Percentiles rank a stretch among this genome's conserved stretches.
phyloP scores from a whole-genome alignment of 1,140 invertebrate genomes.

The Asbolus verrucosus region DNA sequence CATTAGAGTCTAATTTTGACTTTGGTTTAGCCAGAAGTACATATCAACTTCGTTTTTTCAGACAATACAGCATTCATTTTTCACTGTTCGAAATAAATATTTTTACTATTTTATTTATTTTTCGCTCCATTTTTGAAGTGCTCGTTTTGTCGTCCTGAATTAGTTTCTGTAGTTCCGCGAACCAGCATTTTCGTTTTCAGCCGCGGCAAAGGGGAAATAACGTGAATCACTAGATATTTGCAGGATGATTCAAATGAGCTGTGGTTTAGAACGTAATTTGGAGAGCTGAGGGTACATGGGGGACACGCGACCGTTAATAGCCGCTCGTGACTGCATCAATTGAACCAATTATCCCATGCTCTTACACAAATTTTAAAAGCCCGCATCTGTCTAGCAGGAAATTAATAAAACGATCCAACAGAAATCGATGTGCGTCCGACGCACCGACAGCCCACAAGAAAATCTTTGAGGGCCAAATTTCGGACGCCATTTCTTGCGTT shows the following conservation, averaged over 20 bases:
- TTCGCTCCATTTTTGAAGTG: no score
- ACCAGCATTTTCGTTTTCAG: no score
- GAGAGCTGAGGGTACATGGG: constrained; percentile 27
- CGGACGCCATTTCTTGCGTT: no score
- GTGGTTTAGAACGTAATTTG: neutral
- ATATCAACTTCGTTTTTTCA: no score
- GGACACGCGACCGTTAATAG: constrained; percentile 31
- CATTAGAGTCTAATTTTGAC: no score
- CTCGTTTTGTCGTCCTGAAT: no score
- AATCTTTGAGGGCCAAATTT: constrained; percentile 17
- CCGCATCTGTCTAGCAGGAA: constrained; percentile 34
- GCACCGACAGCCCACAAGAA: no score
- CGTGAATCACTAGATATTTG: constrained; percentile 34
- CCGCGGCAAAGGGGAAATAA: neutral
- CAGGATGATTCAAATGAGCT: constrained; percentile 29
- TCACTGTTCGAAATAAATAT: no score
- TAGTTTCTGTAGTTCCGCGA: no score
- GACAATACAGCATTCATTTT: no score
- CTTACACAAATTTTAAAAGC: constrained; percentile 33
- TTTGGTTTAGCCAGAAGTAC: no score
- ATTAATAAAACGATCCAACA: constrained; percentile 14
- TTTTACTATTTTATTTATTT: no score
- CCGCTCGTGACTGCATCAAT: constrained; percentile 29
- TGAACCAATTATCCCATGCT: constrained; percentile 21
- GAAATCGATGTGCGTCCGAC: constrained; percentile 29